Evolutionary conservation across 2,797 vertebrate genomes (phyloP), one percentile per base, ranked within the genome.

Genomic region (Bradypus variegatus): DNA sequence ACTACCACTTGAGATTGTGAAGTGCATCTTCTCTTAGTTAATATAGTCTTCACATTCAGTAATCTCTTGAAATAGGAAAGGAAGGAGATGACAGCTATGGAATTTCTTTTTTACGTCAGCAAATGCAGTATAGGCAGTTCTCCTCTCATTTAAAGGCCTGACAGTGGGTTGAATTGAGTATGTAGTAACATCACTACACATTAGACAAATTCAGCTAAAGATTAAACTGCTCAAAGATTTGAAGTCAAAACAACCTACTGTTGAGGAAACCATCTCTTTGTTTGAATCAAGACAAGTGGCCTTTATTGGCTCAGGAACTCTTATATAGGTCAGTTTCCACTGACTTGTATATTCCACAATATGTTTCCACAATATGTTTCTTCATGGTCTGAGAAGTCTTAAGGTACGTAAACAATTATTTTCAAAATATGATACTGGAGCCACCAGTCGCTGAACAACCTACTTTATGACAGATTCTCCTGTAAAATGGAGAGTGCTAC

Each of bases 191-290:
- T n/a, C 36, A 73, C 18, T 29, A 53, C 53, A 85, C 53, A 70
- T 8, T 70, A 87, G 87, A 82, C 55, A 91, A 14, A 69, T 64
- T 79, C 89, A 92, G 75, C 41, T 50, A 38, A 67, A 92, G 69
- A 69, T 69, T 78, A 85, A 75, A 84, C 58, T 85, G 23, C 72
- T 93, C 58, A 76, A 93, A 94, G 83, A 72, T 80, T n/a, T 72
- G 67, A 92, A 50, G 48, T 89, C 33, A 73, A 70, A 81, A 36
- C 18, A 2, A 53, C 11, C 58, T 86, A 84, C 60, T 76, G 10
- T 62, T 79, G 79, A 91, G 81, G 78, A 82, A 86, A 31, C 64
- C 11, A 1, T 87, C 41, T 87, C 50, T 67, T 91, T n/a, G 79
- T 85, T 62, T 80, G 45, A 78, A 77, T 88, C 65, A 38, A 86